A percentile compares a stretch with the other conserved stretches of the same genome.
These are phyloP conservation scores for Barnardius zonarius DNA, from an alignment of 2,113 vertebrate species.

Conservation along the genomic window DNA sequence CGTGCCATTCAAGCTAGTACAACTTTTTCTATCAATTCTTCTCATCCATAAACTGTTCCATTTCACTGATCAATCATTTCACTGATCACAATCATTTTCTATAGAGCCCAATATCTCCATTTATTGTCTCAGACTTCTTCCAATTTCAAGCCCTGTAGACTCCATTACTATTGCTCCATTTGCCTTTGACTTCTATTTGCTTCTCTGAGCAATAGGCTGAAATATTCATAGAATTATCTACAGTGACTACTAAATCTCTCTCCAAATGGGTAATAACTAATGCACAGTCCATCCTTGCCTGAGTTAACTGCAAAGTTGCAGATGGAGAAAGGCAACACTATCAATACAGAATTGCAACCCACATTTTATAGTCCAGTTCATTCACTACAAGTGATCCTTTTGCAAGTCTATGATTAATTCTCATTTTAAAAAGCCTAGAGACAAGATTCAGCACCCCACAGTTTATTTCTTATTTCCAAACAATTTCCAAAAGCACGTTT, in stretches of 20 bases:
- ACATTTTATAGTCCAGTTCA: background rate
- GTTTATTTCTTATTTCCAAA: background rate
- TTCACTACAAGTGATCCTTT: background rate
- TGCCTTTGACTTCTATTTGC: background rate
- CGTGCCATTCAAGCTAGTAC: background rate
- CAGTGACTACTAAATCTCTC: background rate
- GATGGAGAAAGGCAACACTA: background rate
- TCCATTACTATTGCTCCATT: background rate
- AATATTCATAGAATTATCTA: conserved; percentile 2
- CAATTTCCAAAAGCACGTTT: background rate
- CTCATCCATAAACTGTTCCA: background rate
- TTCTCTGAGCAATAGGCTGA: background rate
- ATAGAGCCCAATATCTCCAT: background rate
- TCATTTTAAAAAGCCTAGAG: background rate
- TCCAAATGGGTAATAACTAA: background rate
- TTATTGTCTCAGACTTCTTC: background rate
- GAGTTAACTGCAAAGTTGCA: background rate
- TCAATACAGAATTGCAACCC: background rate
- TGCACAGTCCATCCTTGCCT: background rate
- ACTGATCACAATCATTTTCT: background rate
- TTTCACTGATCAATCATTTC: background rate
- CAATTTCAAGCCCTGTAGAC: background rate
- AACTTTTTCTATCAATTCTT: background rate
- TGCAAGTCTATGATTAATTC: background rate
- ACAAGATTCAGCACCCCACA: background rate